phyloP scores from a whole-genome alignment of 92 coral and sea anemone species.

The Porites rus region DNA sequence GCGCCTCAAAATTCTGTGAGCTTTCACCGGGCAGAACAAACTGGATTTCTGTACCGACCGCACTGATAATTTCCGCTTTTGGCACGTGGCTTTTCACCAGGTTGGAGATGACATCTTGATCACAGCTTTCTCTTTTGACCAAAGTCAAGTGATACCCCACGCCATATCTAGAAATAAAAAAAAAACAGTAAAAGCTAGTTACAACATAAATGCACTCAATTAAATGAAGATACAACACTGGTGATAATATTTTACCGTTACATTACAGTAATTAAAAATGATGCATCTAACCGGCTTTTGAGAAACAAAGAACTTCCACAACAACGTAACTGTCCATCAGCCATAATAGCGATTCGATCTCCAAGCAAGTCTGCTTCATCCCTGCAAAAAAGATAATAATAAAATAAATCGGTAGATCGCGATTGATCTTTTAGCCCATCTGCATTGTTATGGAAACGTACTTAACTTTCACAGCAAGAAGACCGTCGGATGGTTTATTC shows the following conservation, averaged over 20 bases:
- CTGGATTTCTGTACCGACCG: slow-evolving; percentile 94
- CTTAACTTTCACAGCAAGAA: no score
- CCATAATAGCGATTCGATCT: slow-evolving; percentile 97
- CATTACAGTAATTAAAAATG: no score
- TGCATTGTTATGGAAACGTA: no score
- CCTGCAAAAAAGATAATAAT: neutral
- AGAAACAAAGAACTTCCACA: slow-evolving; percentile 90
- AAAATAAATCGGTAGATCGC: no score
- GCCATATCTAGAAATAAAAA: slow-evolving; percentile 71
- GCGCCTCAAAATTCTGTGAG: slow-evolving; percentile 76
- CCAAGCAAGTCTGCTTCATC: slow-evolving; percentile 99
- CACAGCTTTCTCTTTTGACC: slow-evolving; percentile 76
- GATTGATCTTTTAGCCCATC: no score
- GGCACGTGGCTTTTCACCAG: slow-evolving; percentile 73
- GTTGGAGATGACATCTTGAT: slow-evolving; percentile 65
- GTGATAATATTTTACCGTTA: no score
- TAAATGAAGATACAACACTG: no score
- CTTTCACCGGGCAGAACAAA: slow-evolving; percentile 84
- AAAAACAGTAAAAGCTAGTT: neutral
- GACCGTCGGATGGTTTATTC: no score
- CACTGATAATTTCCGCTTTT: slow-evolving; percentile 84
- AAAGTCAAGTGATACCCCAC: slow-evolving; percentile 94
- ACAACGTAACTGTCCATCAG: slow-evolving; percentile 90
- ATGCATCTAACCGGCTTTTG: slow-evolving; percentile 76
- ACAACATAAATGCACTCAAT: no score